Evolutionary conservation across 1,140 invertebrate genomes (phyloP), one percentile per base, ranked within the genome.

Genomic region (Delia radicum): DNA sequence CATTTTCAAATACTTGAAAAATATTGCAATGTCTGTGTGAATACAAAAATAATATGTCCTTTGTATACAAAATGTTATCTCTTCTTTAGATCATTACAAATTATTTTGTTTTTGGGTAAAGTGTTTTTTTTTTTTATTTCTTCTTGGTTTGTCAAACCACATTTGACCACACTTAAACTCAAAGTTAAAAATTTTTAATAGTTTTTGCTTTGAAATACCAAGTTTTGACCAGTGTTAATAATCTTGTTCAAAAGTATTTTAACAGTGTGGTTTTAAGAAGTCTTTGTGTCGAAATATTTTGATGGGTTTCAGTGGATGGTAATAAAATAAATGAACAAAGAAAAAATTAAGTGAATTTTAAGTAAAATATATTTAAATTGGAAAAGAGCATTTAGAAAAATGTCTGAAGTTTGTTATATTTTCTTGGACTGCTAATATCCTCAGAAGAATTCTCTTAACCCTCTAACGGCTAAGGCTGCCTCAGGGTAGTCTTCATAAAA

Each of bases 181-280:
- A 55, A 55, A 18, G n/a, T 24, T 55, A 18, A 18, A 24, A 24
- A 3, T 55, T 18, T 21, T 55, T 55, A 55, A 55, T 55, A 55
- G 48, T 55, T 55, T 55, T 55, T 8, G n/a, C 24, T 55, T 55
- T n/a, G 18, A 18, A 55, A 8, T 55, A 55, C 18, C 48, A 55
- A 55, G 48, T 55, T 55, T 21, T 55, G 48, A 55, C 48, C 48
- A 55, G 48, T 55, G 48, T 55, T 55, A 55, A 55, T 55, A 55
- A 55, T 55, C 48, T 55, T 55, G n/a, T 55, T 2, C 1, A 55
- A 21, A 7, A 5, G 48, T 55, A 55, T 55, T 55, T 55, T 55
- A 55, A 55, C 24, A 55, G 48, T 55, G 48, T 55, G 48, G 48
- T 55, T 55, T 18, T 2, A n/a, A 18, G 8, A 21, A n/a, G 8